Evolutionary conservation across 2,797 vertebrate genomes (phyloP), one percentile per base, ranked within the genome.

Genomic region (Galagoides demidoff): DNA sequence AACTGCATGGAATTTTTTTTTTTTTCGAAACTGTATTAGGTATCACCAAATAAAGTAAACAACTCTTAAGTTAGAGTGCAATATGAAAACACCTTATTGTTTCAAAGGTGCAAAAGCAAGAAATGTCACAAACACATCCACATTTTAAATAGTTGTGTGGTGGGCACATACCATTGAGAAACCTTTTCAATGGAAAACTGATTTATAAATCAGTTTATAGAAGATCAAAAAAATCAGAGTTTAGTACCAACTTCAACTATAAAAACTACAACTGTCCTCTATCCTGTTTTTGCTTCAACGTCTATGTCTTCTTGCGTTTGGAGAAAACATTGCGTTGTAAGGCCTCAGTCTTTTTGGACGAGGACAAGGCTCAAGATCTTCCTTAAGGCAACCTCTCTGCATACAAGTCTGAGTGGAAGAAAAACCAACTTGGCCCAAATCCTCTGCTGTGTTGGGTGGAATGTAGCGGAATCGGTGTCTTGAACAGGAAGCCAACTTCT

Each of bases 351-450:
- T 99, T 96, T 99, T 98, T 82, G 98, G 98, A 64, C 99, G 99
- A 0, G 96, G 98, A 90, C 99, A 99, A 64, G 99, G 99, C 94
- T 98, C 98, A 77, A 98, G 97, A 70, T 99, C 99, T 96, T 99
- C 99, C 92, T 98, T 99, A 97, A 99, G 99, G 89, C 99, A 99
- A 82, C 99, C 99, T 99, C 99, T 99, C 37, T 99, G 99, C 63
- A 99, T 97, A 97, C 99, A 99, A 6, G 99, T 99, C 96, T 99
- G 99, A 20, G 99, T 99, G 0, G 99, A 99, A 29, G 99, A 99
- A 98, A 99, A 99, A 89, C 99, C 99, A 85, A 99, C 99, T 94
- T 99, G 99, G 99, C 99, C 99, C 98, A 99, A 99, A 98, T 99
- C 99, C 97, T 99, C 99, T 17, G 99, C 99, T 19, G 99, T 99